A percentile compares a stretch with the other conserved stretches of the same genome.
Evolutionary conservation across 2,888 invertebrate species (phyloP).

Genomic region (Chloroclysta siterata): DNA sequence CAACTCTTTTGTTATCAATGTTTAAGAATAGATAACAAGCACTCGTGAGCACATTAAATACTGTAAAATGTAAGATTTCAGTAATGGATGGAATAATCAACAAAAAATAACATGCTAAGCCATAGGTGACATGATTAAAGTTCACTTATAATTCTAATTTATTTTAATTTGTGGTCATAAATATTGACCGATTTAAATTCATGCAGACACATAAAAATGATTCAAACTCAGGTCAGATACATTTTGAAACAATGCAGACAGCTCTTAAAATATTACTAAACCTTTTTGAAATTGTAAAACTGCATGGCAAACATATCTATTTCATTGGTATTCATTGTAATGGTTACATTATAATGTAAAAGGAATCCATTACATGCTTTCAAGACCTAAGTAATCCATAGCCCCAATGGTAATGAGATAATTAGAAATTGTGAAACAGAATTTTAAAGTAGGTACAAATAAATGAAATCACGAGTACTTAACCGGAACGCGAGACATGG

Average conservation of each 20-base stretch:
- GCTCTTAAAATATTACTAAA: conserved; percentile 49
- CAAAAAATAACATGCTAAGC: conserved; percentile 7
- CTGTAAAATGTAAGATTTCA: conserved; percentile 14
- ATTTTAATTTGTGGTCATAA: conserved; percentile 36
- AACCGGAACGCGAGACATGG: conserved; percentile 85
- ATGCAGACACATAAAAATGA: conserved; percentile 33
- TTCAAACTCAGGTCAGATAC: conserved; percentile 26
- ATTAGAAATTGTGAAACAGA: conserved; percentile 84
- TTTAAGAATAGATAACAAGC: conserved; percentile 30
- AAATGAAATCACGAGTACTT: conserved; percentile 85
- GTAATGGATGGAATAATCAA: conserved; percentile 18
- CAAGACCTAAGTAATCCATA: conserved; percentile 60
- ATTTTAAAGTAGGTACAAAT: conserved; percentile 83
- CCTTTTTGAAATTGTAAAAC: conserved; percentile 48
- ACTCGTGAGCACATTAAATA: conserved; percentile 9
- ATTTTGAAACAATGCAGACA: conserved; percentile 44
- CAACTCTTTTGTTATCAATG: conserved; percentile 25
- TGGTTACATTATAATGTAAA: conserved; percentile 50
- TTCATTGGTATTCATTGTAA: conserved; percentile 56
- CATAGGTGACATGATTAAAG: conserved; percentile 28
- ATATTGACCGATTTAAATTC: conserved; percentile 34
- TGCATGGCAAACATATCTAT: conserved; percentile 41
- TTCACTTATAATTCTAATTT: conserved; percentile 39
- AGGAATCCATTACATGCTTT: conserved; percentile 55
- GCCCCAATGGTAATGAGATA: conserved; percentile 75